Evolutionary conservation across 1,140 invertebrate species (phyloP).

Genomic region (Brachystomella parvula): DNA sequence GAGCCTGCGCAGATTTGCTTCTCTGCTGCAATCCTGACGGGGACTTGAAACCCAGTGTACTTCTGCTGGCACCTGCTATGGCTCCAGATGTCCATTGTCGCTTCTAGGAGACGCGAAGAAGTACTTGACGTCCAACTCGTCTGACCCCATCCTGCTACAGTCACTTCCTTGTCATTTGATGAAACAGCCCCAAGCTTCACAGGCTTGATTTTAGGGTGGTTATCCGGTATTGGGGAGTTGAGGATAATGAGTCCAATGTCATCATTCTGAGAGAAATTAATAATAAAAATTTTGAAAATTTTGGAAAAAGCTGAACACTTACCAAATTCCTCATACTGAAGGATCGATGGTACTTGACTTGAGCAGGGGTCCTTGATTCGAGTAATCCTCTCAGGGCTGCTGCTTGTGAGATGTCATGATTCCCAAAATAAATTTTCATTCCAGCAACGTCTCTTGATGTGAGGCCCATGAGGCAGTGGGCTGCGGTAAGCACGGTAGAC

Average conservation of each 20-base stretch:
- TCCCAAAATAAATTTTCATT: slow-evolving; percentile 22
- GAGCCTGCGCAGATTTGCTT: slow-evolving; percentile 77
- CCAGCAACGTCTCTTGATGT: slow-evolving; percentile 15
- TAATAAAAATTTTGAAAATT: neutral
- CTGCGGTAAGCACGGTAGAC: slow-evolving; percentile 5
- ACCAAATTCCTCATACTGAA: slow-evolving; percentile 33
- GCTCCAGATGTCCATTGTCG: slow-evolving; percentile 6
- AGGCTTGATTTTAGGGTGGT: neutral
- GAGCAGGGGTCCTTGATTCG: slow-evolving; percentile 17
- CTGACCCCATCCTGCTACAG: slow-evolving; percentile 7
- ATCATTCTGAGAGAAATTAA: slow-evolving; percentile 21
- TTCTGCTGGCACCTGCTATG: neutral
- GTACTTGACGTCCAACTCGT: neutral
- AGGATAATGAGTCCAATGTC: slow-evolving; percentile 7
- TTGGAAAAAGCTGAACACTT: slow-evolving; percentile 1
- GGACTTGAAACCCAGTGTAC: neutral
- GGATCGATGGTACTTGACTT: slow-evolving; percentile 25
- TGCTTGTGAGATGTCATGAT: slow-evolving; percentile 25
- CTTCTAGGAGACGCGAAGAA: neutral
- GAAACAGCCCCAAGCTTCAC: neutral
- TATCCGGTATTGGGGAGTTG: neutral
- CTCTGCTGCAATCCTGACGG: slow-evolving; percentile 57
- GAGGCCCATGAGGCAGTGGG: slow-evolving; percentile 17
- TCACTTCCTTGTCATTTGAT: neutral
- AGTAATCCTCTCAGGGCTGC: slow-evolving; percentile 9